Conservation (phyloP, 2,797 vertebrate genomes). For the Muraenolepis orangiensis region DNA sequence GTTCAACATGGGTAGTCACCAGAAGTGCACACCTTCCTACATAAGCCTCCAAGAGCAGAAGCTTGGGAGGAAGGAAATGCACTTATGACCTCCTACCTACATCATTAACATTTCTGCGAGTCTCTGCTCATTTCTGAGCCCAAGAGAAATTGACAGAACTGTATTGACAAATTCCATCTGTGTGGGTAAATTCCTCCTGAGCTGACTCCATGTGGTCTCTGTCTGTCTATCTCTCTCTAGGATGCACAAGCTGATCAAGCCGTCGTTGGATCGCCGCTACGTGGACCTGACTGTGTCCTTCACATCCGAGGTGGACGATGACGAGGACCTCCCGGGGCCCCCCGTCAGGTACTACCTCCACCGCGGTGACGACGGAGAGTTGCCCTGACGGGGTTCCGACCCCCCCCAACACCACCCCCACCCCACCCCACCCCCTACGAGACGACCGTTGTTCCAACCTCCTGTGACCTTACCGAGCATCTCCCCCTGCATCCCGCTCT, state of each 20-base stretch:
- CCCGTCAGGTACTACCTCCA: conserved; percentile 95
- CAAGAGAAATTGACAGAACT: not conserved
- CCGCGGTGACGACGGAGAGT: conserved; percentile 69
- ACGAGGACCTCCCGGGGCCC: conserved; percentile 93
- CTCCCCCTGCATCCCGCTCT: conserved; percentile 46
- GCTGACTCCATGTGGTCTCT: not conserved
- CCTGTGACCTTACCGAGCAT: conserved; percentile 57
- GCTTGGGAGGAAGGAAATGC: too few species aligned
- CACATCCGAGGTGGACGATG: conserved; percentile 88
- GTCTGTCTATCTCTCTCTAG: conserved; percentile 55
- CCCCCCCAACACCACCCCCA: too few species aligned
- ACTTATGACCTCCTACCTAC: too few species aligned
- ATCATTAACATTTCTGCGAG: not conserved
- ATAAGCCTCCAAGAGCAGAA: too few species aligned
- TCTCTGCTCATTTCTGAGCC: not conserved
- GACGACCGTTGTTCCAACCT: conserved; percentile 38
- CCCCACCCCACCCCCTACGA: conserved; percentile 18
- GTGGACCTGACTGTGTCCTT: conserved; percentile 97
- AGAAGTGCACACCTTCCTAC: too few species aligned
- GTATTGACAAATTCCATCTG: not conserved
- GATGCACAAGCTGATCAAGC: conserved; percentile 98
- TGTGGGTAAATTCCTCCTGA: not conserved
- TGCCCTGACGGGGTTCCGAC: conserved; percentile 45
- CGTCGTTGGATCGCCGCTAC: conserved; percentile 86
- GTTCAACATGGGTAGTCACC: too few species aligned